Conservation (phyloP, 2,888 invertebrate species). For the Hydrotaea diabolus region DNA sequence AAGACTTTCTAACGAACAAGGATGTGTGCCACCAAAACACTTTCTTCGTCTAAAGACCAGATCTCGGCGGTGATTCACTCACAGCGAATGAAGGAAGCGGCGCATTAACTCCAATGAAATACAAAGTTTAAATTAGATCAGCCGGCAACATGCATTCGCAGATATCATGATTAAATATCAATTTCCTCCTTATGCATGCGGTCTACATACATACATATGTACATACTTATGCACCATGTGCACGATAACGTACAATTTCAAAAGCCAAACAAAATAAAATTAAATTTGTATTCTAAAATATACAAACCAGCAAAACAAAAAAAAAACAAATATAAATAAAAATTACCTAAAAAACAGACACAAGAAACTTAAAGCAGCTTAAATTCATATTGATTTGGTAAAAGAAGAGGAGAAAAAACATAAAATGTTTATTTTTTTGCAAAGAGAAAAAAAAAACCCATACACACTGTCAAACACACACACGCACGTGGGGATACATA, state of each 20-base stretch:
- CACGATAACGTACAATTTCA: constrained; percentile 39
- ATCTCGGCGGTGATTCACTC: not conserved
- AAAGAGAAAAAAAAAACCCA: constrained; percentile 52
- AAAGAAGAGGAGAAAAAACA: constrained; percentile 57
- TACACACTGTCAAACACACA: constrained; percentile 37
- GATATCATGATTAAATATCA: constrained; percentile 45
- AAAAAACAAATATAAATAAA: constrained; percentile 44
- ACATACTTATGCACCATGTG: not conserved
- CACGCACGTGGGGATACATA: constrained; percentile 46
- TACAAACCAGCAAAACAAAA: constrained; percentile 13
- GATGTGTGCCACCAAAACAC: not conserved
- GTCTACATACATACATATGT: constrained; percentile 15
- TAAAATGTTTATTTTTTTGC: constrained; percentile 62
- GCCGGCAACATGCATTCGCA: constrained; percentile 1
- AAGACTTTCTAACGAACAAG: too few species aligned
- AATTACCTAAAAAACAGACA: constrained; percentile 59
- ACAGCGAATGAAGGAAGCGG: not conserved
- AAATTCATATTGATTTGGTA: constrained; percentile 67
- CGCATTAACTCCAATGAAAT: not conserved
- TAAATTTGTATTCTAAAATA: too few species aligned
- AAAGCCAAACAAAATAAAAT: constrained; percentile 11
- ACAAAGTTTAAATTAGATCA: constrained; percentile 37
- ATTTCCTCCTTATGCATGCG: constrained; percentile 21
- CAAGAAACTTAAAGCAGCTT: constrained; percentile 64
- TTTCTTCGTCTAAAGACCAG: not conserved